phyloP scores from a whole-genome alignment of 2,797 vertebrate species.

The Dendrocincla tyrannina region DNA sequence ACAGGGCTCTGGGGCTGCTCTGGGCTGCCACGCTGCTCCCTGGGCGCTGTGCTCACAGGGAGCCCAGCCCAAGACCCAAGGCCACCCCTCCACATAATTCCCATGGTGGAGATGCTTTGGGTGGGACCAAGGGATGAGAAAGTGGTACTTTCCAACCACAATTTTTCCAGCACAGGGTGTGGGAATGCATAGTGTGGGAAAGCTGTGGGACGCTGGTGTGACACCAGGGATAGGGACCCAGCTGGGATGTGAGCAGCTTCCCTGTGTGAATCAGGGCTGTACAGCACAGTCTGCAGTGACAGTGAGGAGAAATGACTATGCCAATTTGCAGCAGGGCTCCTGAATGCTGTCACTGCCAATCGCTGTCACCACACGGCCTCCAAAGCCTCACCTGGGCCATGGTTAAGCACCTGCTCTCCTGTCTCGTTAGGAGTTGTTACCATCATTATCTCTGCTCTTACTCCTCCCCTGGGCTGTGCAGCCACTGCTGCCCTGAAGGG shows the following conservation, averaged over 20 bases:
- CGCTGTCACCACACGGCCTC: background rate
- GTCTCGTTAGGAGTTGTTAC: background rate
- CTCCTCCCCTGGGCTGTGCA: background rate
- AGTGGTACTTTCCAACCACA: background rate
- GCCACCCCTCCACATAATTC: background rate
- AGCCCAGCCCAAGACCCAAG: background rate
- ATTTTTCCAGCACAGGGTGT: fast-evolving
- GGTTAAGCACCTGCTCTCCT: background rate
- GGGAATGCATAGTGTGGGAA: background rate
- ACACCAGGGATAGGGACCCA: background rate
- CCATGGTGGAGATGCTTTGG: background rate
- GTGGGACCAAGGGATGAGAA: background rate
- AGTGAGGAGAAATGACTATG: background rate
- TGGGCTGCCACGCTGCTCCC: background rate
- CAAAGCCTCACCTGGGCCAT: background rate
- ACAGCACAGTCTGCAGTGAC: background rate
- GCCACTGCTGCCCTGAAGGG: background rate
- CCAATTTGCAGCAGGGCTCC: background rate
- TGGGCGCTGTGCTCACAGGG: background rate
- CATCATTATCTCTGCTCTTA: background rate
- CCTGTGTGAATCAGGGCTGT: fast-evolving
- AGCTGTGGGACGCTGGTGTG: background rate
- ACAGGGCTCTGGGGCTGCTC: background rate
- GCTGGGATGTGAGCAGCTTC: background rate
- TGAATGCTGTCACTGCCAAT: background rate